phyloP scores from a whole-genome alignment of 1,140 invertebrate species.

The Drosophila repletoides region DNA sequence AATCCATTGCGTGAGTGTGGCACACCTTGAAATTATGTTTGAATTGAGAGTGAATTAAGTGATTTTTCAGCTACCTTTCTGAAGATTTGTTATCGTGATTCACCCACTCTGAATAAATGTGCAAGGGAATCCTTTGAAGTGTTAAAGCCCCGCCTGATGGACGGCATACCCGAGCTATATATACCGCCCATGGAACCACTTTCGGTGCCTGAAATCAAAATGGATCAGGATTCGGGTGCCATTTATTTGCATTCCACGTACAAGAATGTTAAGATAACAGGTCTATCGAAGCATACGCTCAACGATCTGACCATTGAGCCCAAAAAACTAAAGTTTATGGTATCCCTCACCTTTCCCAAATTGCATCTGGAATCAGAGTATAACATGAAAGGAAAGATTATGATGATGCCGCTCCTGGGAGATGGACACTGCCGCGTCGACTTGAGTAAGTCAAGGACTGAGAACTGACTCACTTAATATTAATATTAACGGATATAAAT shows the following conservation, averaged over 20 bases:
- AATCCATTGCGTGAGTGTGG: slow-evolving; percentile 54
- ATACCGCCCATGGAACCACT: slow-evolving; percentile 86
- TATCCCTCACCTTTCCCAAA: slow-evolving; percentile 84
- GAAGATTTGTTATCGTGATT: slow-evolving; percentile 85
- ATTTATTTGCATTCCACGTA: slow-evolving; percentile 73
- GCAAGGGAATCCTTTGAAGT: slow-evolving; percentile 84
- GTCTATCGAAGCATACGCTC: slow-evolving; percentile 64
- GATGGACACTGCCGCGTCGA: slow-evolving; percentile 84
- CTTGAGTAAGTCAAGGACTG: slow-evolving; percentile 83
- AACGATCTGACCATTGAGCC: slow-evolving; percentile 83
- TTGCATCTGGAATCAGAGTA: slow-evolving; percentile 84
- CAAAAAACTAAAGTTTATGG: slow-evolving; percentile 83
- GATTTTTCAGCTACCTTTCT: slow-evolving; percentile 86
- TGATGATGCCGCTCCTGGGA: slow-evolving; percentile 86
- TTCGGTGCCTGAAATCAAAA: slow-evolving; percentile 83
- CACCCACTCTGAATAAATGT: slow-evolving; percentile 85
- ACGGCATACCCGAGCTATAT: slow-evolving; percentile 86
- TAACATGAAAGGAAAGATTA: slow-evolving; percentile 84
- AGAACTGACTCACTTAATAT: too few relatives aligned
- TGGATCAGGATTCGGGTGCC: slow-evolving; percentile 77
- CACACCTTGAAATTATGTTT: background rate
- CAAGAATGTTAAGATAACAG: slow-evolving; percentile 63
- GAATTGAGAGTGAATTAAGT: slow-evolving; percentile 16
- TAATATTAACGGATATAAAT: too few relatives aligned
- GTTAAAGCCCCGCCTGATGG: slow-evolving; percentile 83